Evolutionary conservation across 1,140 invertebrate genomes (phyloP), one percentile per base, ranked within the genome.

Genomic region (Drosophila rhopaloa): DNA sequence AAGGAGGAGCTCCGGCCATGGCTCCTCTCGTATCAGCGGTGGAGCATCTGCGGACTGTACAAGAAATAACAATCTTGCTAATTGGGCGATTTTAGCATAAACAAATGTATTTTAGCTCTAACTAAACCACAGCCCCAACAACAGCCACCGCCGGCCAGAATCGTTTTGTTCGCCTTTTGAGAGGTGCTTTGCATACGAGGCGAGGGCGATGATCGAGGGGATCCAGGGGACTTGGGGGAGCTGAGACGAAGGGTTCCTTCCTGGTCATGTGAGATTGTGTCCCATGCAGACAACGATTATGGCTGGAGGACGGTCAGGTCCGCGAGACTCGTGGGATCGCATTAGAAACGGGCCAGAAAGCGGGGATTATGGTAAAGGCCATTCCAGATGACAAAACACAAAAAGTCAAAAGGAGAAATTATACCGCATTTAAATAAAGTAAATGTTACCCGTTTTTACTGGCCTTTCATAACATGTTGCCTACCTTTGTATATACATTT

Each of bases 81-180:
- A 92, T 92, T 92, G 91, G 91, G 65, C 83, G 88, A 92, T 91
- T 92, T 92, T 92, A 92, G 90, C 91, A 92, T 92, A 91, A 92
- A 92, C 91, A 92, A 91, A 92, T 92, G 91, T 92, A 92, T 92
- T 91, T 92, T 84, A 88, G 65, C 81, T 84, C 85, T 90, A 88
- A 88, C 84, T 89, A 88, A 88, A 88, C 59, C 62, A 70, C 47
- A 47, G 53, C 59, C 62, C 62, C 47, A 50, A 48, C 54, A 61
- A 41, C 59, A 53, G 57, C 44, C 35, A 40, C 46, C 68, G 32
- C 41, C 43, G 54, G 41, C 41, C 60, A 55, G 55, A 82, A 86
- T 57, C 82, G 82, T 76, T 88, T 88, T 86, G 76, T 86, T 68
- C 53, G 65, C 54, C 65, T 79, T 55, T 63, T 65, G 37, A 51